Conservation (phyloP, 2,113 vertebrate genomes). For the Fulica atra region DNA sequence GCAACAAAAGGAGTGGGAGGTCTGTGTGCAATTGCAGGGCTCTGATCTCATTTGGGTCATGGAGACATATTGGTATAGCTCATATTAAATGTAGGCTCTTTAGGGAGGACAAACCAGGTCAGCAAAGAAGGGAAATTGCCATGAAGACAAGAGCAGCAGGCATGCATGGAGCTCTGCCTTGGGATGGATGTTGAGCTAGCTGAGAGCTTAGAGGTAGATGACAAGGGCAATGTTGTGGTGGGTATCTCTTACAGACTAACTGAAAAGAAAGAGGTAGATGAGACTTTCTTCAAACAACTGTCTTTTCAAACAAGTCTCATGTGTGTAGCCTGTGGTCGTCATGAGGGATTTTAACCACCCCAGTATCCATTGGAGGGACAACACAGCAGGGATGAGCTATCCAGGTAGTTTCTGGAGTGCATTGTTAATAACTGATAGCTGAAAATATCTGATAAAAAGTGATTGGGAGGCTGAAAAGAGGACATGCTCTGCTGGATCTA, state of each 20-base stretch:
- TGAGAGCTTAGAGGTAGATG: background rate
- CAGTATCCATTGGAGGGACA: background rate
- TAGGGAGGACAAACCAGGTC: background rate
- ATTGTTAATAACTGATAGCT: background rate
- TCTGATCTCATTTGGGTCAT: background rate
- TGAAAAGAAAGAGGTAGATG: background rate
- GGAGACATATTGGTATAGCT: background rate
- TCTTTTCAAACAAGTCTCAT: background rate
- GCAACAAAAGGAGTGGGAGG: background rate
- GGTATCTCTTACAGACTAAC: background rate
- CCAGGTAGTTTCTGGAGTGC: background rate
- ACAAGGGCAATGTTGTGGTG: background rate
- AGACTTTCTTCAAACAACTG: background rate
- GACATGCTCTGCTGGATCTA: background rate
- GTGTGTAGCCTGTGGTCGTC: background rate
- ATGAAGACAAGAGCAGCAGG: background rate
- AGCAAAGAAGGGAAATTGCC: background rate
- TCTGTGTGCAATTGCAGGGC: background rate
- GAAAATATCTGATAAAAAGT: background rate
- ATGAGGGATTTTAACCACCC: background rate
- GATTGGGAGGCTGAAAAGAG: background rate
- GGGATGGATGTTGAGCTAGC: background rate
- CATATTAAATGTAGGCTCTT: background rate
- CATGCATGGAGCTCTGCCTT: background rate
- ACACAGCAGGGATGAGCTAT: background rate